Evolutionary conservation across 2,113 vertebrate genomes (phyloP).

Genomic region (Microcebus griseorufus): DNA sequence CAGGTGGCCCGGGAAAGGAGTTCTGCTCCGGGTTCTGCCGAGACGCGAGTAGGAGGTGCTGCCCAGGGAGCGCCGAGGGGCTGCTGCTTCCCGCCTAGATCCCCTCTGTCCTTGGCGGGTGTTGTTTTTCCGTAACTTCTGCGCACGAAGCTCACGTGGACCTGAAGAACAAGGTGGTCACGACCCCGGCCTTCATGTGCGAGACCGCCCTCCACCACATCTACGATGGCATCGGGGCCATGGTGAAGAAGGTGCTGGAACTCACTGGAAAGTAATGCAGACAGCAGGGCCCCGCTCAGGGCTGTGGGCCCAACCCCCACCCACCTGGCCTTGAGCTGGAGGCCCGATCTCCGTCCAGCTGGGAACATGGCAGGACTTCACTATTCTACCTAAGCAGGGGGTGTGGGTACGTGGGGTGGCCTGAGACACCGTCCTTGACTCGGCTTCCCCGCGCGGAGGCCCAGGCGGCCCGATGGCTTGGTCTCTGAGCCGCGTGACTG

Average conservation of each 20-base stretch:
- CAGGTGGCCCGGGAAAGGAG: fast-evolving
- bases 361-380: too few species aligned
- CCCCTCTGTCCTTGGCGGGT: fast-evolving
- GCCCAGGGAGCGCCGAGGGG: fast-evolving
- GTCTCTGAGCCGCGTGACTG: not conserved
- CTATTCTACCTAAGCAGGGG: not conserved
- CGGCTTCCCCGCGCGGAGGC: not conserved
- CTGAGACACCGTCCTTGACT: not conserved
- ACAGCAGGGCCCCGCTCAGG: too few species aligned
- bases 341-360: not conserved
- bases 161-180: conserved; percentile 89
- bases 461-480: fast-evolving
- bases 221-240: conserved; percentile 91
- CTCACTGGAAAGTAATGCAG: conserved; percentile 84
- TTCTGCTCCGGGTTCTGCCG: fast-evolving
- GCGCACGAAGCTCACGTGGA: conserved; percentile 91
- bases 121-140: conserved; percentile 76
- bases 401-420: not conserved
- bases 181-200: conserved; percentile 93
- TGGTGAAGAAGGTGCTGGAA: conserved; percentile 89
- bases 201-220: conserved; percentile 89
- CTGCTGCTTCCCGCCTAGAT: fast-evolving
- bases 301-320: fast-evolving
- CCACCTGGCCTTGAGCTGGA: fast-evolving
- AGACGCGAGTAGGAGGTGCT: fast-evolving